Evolutionary conservation across 2,113 vertebrate genomes (phyloP).

Genomic region (Neodontobutis hainanensis): DNA sequence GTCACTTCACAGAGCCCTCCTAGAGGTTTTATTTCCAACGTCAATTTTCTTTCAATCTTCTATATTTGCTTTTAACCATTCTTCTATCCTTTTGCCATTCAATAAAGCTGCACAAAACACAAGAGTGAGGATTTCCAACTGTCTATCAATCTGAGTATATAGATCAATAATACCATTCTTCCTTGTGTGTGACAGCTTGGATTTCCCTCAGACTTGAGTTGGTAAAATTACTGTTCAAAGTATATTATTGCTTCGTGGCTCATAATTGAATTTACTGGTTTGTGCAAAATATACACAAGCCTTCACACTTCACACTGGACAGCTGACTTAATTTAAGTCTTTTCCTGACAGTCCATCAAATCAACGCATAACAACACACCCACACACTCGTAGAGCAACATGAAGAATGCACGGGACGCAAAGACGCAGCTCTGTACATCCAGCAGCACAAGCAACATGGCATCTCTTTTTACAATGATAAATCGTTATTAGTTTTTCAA

Average conservation of each 20-base stretch:
- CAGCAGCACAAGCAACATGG: neutral
- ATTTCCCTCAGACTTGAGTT: neutral
- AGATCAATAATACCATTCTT: neutral
- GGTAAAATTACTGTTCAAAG: too few relatives aligned
- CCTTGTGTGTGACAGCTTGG: neutral
- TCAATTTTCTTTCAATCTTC: conserved; percentile 7
- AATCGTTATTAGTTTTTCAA: conserved; percentile 4
- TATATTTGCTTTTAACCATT: neutral
- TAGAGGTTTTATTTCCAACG: neutral
- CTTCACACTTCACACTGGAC: neutral
- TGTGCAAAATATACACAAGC: neutral
- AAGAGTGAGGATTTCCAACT: conserved; percentile 22
- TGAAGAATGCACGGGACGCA: conserved; percentile 1
- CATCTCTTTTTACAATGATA: conserved; percentile 4
- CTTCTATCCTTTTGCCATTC: neutral
- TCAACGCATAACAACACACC: conserved; percentile 25
- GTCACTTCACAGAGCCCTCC: conserved; percentile 14
- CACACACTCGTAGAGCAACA: neutral
- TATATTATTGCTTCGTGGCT: neutral
- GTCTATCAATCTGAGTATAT: conserved; percentile 4
- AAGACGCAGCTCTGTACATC: neutral
- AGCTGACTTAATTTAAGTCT: conserved; percentile 38
- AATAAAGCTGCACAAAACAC: neutral
- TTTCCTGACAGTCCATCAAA: conserved; percentile 24
- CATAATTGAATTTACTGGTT: neutral